Conservation (phyloP, 2,113 vertebrate genomes). For the Rhombomys opimus region DNA sequence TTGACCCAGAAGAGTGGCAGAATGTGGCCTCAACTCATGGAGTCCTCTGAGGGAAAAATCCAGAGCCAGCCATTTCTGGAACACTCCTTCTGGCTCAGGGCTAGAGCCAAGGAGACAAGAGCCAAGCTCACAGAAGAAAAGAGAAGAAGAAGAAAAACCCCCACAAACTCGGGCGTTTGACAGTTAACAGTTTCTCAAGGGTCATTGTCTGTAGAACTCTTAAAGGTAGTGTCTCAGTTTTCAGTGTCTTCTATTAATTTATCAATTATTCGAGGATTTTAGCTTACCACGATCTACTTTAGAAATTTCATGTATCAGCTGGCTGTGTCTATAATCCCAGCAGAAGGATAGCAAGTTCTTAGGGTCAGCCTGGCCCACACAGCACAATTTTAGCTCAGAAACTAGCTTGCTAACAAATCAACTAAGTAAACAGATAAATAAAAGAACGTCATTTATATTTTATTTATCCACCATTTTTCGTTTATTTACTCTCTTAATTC, state of each 20-base stretch:
- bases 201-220: background rate
- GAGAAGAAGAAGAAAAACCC: background rate
- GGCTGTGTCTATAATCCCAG: background rate
- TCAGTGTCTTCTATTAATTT: background rate
- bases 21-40: background rate
- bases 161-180: background rate
- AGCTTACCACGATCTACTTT: background rate
- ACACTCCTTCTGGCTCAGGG: background rate
- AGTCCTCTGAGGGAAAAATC: background rate
- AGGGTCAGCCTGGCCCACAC: background rate
- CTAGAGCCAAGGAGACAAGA: background rate
- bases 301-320: background rate
- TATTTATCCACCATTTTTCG: background rate
- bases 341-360: background rate
- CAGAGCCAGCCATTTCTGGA: background rate
- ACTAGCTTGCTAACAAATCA: background rate
- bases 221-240: background rate
- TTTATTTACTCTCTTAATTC: background rate
- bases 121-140: background rate
- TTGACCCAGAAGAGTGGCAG: background rate
- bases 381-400: background rate
- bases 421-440: background rate
- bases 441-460: background rate
- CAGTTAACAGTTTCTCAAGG: background rate
- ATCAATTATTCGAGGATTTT: background rate